These are phyloP conservation scores for Brachionus koreanus DNA, from an alignment of 1,140 invertebrate genomes.

Conservation along the genomic window DNA sequence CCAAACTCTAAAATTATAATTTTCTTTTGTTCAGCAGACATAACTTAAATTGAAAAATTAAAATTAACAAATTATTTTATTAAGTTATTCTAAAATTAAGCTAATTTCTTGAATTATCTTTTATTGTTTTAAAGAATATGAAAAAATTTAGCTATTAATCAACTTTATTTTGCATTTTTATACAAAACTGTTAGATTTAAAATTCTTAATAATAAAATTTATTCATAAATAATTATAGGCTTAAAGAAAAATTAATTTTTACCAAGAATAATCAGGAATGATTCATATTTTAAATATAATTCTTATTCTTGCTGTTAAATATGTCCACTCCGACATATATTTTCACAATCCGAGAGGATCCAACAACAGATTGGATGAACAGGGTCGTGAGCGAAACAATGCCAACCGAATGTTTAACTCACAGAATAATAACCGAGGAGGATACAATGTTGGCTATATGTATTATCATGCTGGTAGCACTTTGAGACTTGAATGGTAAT, in stretches of 20 bases:
- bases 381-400: background rate
- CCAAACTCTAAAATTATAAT: no score
- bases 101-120: no score
- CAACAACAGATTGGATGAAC: constrained; percentile 40
- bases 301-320: background rate
- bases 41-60: no score
- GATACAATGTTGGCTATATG: constrained; percentile 54
- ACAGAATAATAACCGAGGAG: constrained; percentile 56
- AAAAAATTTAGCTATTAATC: background rate
- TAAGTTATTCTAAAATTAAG: no score
- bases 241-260: background rate
- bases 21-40: no score
- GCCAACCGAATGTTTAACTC: constrained; percentile 40
- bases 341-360: constrained; percentile 35
- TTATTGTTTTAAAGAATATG: no score
- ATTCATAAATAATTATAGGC: background rate
- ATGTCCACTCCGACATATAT: constrained; percentile 21
- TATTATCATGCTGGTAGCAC: constrained; percentile 56
- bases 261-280: background rate
- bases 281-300: background rate
- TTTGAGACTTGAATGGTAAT: constrained; percentile 37
- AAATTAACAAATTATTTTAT: no score
- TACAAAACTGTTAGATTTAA: background rate
- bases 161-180: background rate
- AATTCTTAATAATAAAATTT: background rate